These are phyloP conservation scores for Dendrolimus pini DNA, from an alignment of 2,888 invertebrate species.

Conservation along the genomic window DNA sequence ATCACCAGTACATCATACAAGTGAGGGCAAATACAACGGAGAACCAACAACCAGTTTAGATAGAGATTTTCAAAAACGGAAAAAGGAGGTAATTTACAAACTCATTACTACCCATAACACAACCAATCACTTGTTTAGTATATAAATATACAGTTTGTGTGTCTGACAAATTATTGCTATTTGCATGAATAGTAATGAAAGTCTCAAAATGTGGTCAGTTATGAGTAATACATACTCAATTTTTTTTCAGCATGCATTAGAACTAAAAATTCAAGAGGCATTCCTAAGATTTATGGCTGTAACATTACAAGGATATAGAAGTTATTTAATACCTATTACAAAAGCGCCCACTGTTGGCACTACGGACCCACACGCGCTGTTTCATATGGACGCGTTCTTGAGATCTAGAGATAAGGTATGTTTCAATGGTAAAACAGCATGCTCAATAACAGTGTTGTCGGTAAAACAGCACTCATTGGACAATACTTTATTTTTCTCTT, in stretches of 20 bases:
- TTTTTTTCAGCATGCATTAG: conserved; percentile 83
- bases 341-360: conserved; percentile 95
- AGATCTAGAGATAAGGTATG: conserved; percentile 89
- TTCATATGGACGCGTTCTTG: conserved; percentile 94
- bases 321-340: conserved; percentile 93
- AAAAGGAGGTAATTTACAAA: conserved; percentile 80
- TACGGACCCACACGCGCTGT: conserved; percentile 96
- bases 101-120: too few relatives aligned
- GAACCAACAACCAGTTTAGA: conserved; percentile 84
- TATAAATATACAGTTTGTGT: too few relatives aligned
- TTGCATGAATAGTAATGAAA: too few relatives aligned
- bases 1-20: conserved; percentile 62
- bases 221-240: too few relatives aligned
- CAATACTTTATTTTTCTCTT: too few relatives aligned
- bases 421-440: conserved; percentile 2
- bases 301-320: conserved; percentile 92
- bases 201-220: too few relatives aligned
- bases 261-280: conserved; percentile 97
- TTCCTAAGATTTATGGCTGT: conserved; percentile 97
- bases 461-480: too few relatives aligned
- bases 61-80: conserved; percentile 87
- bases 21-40: conserved; percentile 60
- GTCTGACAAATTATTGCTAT: too few relatives aligned
- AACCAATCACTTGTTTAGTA: too few relatives aligned
- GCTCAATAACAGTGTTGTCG: too few relatives aligned